Evolutionary conservation across 2,797 vertebrate genomes (phyloP).

Genomic region (Phrynocephalus guinanensis): DNA sequence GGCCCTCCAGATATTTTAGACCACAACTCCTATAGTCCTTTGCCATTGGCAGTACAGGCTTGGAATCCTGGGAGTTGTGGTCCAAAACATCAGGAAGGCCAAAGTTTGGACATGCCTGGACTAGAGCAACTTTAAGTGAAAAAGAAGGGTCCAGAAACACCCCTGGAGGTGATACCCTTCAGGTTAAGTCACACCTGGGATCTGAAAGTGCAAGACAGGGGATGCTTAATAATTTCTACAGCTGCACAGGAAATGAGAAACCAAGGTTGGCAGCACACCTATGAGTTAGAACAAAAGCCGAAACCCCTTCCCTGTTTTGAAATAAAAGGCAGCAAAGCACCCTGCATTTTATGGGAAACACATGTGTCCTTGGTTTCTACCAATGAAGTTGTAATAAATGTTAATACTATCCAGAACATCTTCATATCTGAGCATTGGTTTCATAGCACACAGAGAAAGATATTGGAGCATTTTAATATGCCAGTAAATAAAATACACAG

Average conservation of each 20-base stretch:
- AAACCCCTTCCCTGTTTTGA: slow-evolving; percentile 19
- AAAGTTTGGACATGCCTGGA: no score
- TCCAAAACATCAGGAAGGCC: no score
- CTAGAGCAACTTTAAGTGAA: background rate
- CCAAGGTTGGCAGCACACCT: background rate
- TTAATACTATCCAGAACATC: slow-evolving; percentile 47
- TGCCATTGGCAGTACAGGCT: no score
- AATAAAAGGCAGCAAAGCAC: slow-evolving; percentile 35
- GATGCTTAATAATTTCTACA: background rate
- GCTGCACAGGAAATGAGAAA: slow-evolving; percentile 21
- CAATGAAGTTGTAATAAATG: slow-evolving; percentile 23
- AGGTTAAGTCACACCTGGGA: background rate
- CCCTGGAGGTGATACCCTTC: no score
- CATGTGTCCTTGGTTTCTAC: slow-evolving; percentile 44
- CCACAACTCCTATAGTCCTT: no score
- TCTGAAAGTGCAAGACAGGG: background rate
- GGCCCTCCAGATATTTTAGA: no score
- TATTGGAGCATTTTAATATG: background rate
- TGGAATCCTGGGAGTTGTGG: no score
- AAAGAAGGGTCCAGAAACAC: background rate
- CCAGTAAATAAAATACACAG: slow-evolving; percentile 13
- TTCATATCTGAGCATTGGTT: slow-evolving; percentile 35
- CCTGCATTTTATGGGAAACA: slow-evolving; percentile 39
- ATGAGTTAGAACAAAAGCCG: background rate
- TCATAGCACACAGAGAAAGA: background rate